phyloP scores from a whole-genome alignment of 2,888 invertebrate genomes.

The Tetropium fuscum region DNA sequence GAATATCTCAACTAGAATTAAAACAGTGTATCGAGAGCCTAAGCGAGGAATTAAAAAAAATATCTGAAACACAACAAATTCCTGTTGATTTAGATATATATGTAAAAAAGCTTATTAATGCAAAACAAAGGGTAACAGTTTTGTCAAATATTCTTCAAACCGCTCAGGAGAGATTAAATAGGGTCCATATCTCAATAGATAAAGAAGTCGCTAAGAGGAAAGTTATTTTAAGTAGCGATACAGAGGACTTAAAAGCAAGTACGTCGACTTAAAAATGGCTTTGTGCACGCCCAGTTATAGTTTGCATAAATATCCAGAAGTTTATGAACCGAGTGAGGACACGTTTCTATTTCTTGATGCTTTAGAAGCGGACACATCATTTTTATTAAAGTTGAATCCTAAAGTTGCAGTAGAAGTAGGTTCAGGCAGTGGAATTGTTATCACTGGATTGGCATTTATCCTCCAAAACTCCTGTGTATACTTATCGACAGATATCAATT shows the following conservation, averaged over 20 bases:
- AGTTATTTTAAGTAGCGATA: slow-evolving; percentile 68
- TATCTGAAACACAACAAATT: slow-evolving; percentile 80
- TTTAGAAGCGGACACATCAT: slow-evolving; percentile 82
- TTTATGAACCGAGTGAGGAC: slow-evolving; percentile 98
- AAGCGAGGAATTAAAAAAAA: slow-evolving; percentile 83
- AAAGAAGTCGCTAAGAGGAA: slow-evolving; percentile 82
- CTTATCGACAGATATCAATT: slow-evolving; percentile 88
- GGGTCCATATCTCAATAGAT: slow-evolving; percentile 83
- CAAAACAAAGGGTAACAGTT: slow-evolving; percentile 91
- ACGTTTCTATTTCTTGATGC: slow-evolving; percentile 95
- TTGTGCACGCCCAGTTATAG: slow-evolving; percentile 75
- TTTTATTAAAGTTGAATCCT: slow-evolving; percentile 72
- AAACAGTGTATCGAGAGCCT: slow-evolving; percentile 89
- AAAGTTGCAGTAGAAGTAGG: slow-evolving; percentile 87
- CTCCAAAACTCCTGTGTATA: slow-evolving; percentile 69
- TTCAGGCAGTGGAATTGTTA: slow-evolving; percentile 91
- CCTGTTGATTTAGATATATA: slow-evolving; percentile 89
- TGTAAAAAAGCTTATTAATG: slow-evolving; percentile 89
- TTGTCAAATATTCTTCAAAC: slow-evolving; percentile 91
- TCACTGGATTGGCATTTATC: slow-evolving; percentile 82
- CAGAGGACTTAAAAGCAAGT: slow-evolving; percentile 45
- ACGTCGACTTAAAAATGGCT: slow-evolving; percentile 68
- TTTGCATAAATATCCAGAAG: slow-evolving; percentile 71
- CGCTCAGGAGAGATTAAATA: slow-evolving; percentile 88
- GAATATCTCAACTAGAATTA: slow-evolving; percentile 88